phyloP scores from a whole-genome alignment of 64 coral and sea anemone genomes.

The Pocillopora verrucosa region DNA sequence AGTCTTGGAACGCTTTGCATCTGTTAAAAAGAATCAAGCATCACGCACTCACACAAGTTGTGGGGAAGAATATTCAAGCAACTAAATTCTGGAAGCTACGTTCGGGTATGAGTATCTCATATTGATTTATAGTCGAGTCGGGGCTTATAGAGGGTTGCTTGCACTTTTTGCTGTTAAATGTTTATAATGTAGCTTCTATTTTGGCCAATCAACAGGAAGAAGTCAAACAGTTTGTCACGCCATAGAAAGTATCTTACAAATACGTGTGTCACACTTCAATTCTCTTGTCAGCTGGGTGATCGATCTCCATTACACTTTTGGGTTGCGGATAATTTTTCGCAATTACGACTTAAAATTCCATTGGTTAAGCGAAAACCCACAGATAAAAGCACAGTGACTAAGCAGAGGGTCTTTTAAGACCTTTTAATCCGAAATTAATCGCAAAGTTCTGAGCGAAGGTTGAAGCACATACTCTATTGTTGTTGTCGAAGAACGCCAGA shows the following conservation, averaged over 20 bases:
- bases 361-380: conserved; percentile 4
- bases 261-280: background rate
- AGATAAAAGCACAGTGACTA: background rate
- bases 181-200: no score
- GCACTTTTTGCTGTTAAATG: no score
- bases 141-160: no score
- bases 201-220: no score
- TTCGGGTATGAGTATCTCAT: no score
- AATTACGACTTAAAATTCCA: background rate
- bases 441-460: background rate
- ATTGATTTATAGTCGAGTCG: no score
- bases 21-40: no score
- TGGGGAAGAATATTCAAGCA: no score
- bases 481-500: background rate
- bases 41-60: no score
- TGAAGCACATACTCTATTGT: background rate
- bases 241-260: background rate
- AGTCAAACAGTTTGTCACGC: no score
- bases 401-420: background rate
- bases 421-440: background rate
- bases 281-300: background rate
- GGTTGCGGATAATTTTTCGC: background rate
- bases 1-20: no score
- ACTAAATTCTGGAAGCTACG: no score
- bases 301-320: background rate